Evolutionary conservation across 2,113 vertebrate genomes (phyloP).

Genomic region (Bettongia penicillata): DNA sequence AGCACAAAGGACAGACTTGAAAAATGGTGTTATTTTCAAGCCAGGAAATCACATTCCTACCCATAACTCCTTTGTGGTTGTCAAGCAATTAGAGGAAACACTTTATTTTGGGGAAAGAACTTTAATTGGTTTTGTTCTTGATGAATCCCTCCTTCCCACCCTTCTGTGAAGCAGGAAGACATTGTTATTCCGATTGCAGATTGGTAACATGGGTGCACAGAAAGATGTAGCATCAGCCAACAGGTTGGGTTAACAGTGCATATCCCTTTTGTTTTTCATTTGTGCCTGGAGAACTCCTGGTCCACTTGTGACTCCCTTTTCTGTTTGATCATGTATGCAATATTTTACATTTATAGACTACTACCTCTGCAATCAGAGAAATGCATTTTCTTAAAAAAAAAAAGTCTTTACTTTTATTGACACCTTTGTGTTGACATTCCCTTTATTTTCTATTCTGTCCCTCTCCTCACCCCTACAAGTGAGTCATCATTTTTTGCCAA

Average conservation of each 20-base stretch:
- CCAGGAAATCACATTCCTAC: slow-evolving; percentile 12
- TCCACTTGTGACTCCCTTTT: not conserved
- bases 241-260: not conserved
- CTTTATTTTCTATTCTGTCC: not conserved
- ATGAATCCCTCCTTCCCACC: not conserved
- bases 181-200: not conserved
- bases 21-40: slow-evolving; percentile 34
- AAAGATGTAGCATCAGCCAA: not conserved
- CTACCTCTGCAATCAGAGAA: not conserved
- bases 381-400: not conserved
- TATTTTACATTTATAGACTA: not conserved
- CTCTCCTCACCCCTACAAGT: not conserved
- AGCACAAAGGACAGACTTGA: slow-evolving; percentile 7
- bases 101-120: not conserved
- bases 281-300: not conserved
- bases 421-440: not conserved
- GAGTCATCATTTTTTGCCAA: not conserved
- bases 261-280: not conserved
- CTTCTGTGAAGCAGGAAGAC: not conserved
- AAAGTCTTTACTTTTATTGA: not conserved
- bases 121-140: slow-evolving; percentile 10
- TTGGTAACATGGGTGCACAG: not conserved
- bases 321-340: not conserved
- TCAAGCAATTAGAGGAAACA: not conserved
- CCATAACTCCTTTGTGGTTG: not conserved